These are phyloP conservation scores for Variabilichromis moorii DNA, from an alignment of 2,113 vertebrate genomes.

Conservation along the genomic window DNA sequence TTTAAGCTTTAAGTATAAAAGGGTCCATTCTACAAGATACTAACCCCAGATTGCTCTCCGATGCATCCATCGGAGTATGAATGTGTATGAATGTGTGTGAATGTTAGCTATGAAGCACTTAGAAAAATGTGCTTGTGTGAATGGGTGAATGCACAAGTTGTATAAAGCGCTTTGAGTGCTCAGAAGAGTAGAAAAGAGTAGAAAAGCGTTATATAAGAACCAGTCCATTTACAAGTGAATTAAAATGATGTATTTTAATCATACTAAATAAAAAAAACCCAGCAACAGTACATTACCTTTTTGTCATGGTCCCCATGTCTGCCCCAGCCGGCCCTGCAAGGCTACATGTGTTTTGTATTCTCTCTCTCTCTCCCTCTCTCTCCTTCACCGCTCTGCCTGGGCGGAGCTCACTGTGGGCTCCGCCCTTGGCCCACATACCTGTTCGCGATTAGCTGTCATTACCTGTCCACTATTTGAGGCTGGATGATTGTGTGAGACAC, in stretches of 20 bases:
- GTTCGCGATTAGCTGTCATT: no score
- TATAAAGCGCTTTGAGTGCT: not conserved
- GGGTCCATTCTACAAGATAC: not conserved
- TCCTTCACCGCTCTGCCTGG: no score
- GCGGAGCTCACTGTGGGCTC: no score
- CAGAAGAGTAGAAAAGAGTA: not conserved
- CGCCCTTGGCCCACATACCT: no score
- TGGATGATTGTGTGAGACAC: no score
- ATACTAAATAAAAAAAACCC: not conserved
- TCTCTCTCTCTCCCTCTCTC: no score
- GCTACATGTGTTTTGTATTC: no score
- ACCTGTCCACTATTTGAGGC: no score
- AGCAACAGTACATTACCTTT: no score
- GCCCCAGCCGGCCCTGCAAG: no score
- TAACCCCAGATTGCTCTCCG: accelerated
- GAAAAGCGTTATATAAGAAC: accelerated
- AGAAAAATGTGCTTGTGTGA: not conserved
- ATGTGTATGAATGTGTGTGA: not conserved
- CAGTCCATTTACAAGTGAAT: not conserved
- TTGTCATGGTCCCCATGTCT: no score
- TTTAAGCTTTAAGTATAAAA: not conserved
- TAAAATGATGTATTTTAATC: not conserved
- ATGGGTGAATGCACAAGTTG: not conserved
- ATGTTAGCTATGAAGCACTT: accelerated
- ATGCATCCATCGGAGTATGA: not conserved